Conservation (phyloP, 1,140 invertebrate genomes). For the Manduca sexta region DNA sequence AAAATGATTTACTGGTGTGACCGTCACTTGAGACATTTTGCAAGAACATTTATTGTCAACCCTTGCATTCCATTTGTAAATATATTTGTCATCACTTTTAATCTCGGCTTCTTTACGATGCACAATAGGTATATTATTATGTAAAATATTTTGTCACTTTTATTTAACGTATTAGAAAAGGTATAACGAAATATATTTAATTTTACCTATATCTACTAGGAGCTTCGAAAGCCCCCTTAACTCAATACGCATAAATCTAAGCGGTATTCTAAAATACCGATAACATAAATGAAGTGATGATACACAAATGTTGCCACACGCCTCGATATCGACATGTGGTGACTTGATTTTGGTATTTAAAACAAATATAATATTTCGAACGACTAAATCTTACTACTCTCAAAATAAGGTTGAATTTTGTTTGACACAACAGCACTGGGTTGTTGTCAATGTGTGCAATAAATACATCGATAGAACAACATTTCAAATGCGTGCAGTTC, state of each 20-base stretch:
- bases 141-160: no score
- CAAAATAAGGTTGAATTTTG: conserved; percentile 13
- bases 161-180: no score
- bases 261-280: conserved; percentile 27
- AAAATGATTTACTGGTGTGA: conserved; percentile 36
- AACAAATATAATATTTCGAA: neutral
- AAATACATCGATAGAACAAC: conserved; percentile 43
- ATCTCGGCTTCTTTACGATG: no score
- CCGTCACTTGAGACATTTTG: conserved; percentile 16
- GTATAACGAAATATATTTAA: no score
- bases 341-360: neutral
- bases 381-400: conserved; percentile 3
- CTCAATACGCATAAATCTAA: neutral
- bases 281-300: conserved; percentile 33
- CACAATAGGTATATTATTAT: no score
- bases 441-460: conserved; percentile 26
- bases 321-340: conserved; percentile 36
- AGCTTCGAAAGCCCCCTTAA: no score
- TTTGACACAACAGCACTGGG: conserved; percentile 2
- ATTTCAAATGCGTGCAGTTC: conserved; percentile 42
- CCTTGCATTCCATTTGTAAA: no score
- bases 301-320: conserved; percentile 33
- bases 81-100: no score
- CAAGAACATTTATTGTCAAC: no score
- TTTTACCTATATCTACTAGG: no score